These are phyloP conservation scores for Bursaphelenchus mucronatus DNA, from an alignment of 1,140 invertebrate genomes.

Conservation along the genomic window DNA sequence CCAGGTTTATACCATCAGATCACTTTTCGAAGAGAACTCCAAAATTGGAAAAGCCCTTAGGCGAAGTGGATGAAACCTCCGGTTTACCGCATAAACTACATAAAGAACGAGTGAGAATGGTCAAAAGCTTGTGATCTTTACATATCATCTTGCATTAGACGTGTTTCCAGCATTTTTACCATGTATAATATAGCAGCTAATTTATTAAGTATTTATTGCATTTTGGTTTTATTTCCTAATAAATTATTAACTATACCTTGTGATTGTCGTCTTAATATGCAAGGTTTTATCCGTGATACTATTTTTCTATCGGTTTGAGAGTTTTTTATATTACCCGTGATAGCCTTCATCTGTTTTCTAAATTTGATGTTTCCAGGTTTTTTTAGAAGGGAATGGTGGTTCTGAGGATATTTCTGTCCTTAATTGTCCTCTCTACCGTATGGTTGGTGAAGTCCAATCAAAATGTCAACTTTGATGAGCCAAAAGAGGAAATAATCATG, in stretches of 20 bases:
- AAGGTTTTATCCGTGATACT: neutral
- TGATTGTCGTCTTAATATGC: neutral
- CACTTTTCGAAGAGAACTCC: slow-evolving; percentile 62
- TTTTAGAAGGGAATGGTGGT: too few species aligned
- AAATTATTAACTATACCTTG: neutral
- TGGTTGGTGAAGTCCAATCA: too few species aligned
- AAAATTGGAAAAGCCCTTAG: slow-evolving; percentile 38
- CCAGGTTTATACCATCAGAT: slow-evolving; percentile 61
- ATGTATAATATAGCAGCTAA: slow-evolving; percentile 11
- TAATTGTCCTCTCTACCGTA: too few species aligned
- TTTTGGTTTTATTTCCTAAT: slow-evolving; percentile 1
- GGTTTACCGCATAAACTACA: too few species aligned
- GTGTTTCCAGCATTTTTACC: too few species aligned
- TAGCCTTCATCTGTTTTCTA: too few species aligned
- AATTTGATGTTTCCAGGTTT: too few species aligned
- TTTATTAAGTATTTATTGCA: slow-evolving; percentile 7
- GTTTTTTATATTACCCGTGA: neutral
- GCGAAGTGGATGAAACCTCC: neutral
- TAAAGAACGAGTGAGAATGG: neutral
- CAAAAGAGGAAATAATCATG: slow-evolving; percentile 22
- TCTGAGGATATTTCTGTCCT: too few species aligned
- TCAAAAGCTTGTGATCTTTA: neutral
- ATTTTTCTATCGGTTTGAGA: neutral
- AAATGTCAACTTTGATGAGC: too few species aligned
- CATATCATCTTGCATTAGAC: neutral